Conservation (phyloP, 2,797 vertebrate species). For the Gallirallus australis region DNA sequence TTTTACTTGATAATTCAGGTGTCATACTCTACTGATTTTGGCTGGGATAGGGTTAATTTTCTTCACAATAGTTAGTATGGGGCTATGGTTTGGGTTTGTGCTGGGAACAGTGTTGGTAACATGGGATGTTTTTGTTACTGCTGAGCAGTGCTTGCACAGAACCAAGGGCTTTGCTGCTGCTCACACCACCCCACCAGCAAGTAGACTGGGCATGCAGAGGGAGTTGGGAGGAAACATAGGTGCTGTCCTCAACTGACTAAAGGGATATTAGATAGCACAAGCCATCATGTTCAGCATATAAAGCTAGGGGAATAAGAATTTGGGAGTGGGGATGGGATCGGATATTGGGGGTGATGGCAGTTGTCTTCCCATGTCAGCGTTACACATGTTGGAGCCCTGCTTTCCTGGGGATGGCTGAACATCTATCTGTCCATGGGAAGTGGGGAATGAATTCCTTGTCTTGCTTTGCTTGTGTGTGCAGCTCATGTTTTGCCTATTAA, state of each 20-base stretch:
- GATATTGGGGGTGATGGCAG: rapidly evolving
- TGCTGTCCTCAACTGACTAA: too few species aligned
- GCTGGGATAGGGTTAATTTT: background rate
- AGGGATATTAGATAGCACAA: rapidly evolving
- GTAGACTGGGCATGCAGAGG: background rate
- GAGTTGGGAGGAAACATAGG: background rate
- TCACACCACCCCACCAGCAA: rapidly evolving
- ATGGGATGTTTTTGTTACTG: rapidly evolving
- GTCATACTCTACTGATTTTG: background rate
- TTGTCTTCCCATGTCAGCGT: background rate
- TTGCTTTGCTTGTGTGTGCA: rapidly evolving
- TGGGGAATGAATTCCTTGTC: background rate
- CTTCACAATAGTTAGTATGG: background rate
- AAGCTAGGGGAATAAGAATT: background rate
- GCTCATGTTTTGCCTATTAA: background rate
- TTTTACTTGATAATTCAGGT: background rate
- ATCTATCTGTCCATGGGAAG: rapidly evolving
- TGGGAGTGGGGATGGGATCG: too few species aligned
- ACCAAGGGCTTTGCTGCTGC: background rate
- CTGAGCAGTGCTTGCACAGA: background rate
- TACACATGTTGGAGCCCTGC: rapidly evolving
- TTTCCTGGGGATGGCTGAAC: background rate
- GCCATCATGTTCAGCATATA: rapidly evolving
- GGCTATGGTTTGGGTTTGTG: background rate
- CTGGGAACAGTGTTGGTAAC: background rate